Evolutionary conservation across 2,888 invertebrate genomes (phyloP), one percentile per base, ranked within the genome.

Genomic region (Eudemis profundana): DNA sequence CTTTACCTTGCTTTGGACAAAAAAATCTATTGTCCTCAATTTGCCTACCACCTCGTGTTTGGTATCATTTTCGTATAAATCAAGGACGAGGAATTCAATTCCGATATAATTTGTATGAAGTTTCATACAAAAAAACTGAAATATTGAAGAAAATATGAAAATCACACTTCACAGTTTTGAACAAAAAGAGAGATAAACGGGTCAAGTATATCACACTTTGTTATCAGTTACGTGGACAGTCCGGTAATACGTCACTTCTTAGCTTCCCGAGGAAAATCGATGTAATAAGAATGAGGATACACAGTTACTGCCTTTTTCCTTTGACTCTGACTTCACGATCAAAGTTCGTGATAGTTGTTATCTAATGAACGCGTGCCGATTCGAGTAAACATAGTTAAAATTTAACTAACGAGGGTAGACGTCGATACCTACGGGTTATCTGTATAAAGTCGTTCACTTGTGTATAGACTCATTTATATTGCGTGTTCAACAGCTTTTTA

Each of bases 301-400:
- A 4, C 3, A 19, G 10, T 40, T 38, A 23, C 1, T 4, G 10
- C 19, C 33, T 51, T 51, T 19, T 40, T 54, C 15, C 14, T 23
- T 38, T 40, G 3, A 19, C 17, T 19, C 2, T 17, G 7, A 50
- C 42, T 40, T 64, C 57, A 64, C 36, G 50, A 36, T 0, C 50
- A 44, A 42, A 59, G 57, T 59, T 51, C 57, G 50, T 59, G 57
- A 57, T 64, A 27, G 27, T 15, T 29, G 23, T 57, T 50, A 44
- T 42, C 42, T 61, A 29, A 17, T 33, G 29, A 14, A 44, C 57
- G 57, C 57, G 57, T 51, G 57, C 57, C 50, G 23, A 8, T 21
- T 14, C 2, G 4, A 44, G 44, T 50, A 64, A 50, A 44, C 57
- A 57, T 51, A 21, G 27, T 56, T 56, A 56, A 42, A 42, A 14